Base-by-base conservation (phyloP, 2,113 vertebrate species). In the Petaurus breviceps region DNA sequence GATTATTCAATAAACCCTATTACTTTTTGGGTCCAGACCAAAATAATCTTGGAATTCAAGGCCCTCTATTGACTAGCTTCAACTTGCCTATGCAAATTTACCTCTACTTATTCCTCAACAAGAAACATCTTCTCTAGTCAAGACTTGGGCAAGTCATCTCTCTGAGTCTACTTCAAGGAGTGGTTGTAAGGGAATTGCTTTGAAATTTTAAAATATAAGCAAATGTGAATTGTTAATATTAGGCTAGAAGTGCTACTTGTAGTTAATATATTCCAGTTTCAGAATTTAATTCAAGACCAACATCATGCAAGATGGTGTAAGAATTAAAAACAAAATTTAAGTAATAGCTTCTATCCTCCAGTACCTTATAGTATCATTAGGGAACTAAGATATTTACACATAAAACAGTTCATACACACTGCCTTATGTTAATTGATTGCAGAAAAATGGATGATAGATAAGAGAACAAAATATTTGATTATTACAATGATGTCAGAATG, bases 71-170 rank as follows among this genome's bases (percentile, higher is more conserved):
- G 28, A 68, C 19, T 23, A 91, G 5, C n/a, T 23, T 84, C 16
- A 22, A 22, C 37, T 91, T 92, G 23, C 51, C 28, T 90, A 24
- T 50, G 28, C 31, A 92, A 77, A 46, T 46, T 12, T 89, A 37
- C 91, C 53, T 53, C 55, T 46, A 89, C 37, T 22, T 8, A 7
- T 23, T 54, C 10, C 26, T n/a, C 89, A 90, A 50, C 22, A 37
- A 46, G 93, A 94, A 96, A 93, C 91, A 43, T 47, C 23, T 77
- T 92, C n/a, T 47, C 51, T 37, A 68, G 1, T 92, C n/a, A 77
- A 37, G 7, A 84, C n/a, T 43, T 84, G n/a, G n/a, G n/a, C n/a
- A 22, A 84, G 37, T 43, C 37, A 43, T 43, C 1, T 8, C 16
- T 43, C 61, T 37, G 61, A 77, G 37, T n/a, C 37, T 43, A 37